phyloP scores from a whole-genome alignment of 2,888 invertebrate genomes.

The Belgica antarctica region DNA sequence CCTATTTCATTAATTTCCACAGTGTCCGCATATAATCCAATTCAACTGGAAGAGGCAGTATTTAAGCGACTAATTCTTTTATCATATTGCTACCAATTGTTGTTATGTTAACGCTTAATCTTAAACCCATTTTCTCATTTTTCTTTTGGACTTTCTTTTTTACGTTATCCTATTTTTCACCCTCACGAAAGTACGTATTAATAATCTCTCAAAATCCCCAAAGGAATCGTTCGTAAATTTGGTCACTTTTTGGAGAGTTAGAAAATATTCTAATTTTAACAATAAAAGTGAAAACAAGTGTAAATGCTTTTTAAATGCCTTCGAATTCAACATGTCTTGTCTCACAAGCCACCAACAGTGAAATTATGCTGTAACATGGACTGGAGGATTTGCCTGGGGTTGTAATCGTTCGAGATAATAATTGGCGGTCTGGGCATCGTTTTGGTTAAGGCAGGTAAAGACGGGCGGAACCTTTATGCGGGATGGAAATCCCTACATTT shows the following conservation, averaged over 20 bases:
- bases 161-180: not conserved
- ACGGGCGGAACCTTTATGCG: not conserved
- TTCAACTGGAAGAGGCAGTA: no score
- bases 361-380: constrained; percentile 5
- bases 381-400: not conserved
- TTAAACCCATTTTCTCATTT: constrained; percentile 4
- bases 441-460: constrained; percentile 1
- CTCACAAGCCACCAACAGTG: no score
- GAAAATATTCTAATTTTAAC: no score
- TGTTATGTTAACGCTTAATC: constrained; percentile 16
- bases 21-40: not conserved
- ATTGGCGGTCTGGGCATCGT: constrained; percentile 1
- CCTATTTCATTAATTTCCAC: not conserved
- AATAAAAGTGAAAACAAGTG: no score
- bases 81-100: constrained; percentile 2
- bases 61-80: no score
- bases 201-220: constrained; percentile 1
- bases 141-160: not conserved
- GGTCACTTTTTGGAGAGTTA: constrained; percentile 22
- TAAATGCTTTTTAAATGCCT: no score
- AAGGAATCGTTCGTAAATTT: constrained; percentile 9
- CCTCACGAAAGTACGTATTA: not conserved
- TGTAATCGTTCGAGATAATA: constrained; percentile 24
- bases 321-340: no score
- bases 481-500: constrained; percentile 12